A percentile compares a stretch with the other conserved stretches of the same genome.
phyloP scores from a whole-genome alignment of 2,797 vertebrate genomes.

The Pseudotriccus pelzelni region DNA sequence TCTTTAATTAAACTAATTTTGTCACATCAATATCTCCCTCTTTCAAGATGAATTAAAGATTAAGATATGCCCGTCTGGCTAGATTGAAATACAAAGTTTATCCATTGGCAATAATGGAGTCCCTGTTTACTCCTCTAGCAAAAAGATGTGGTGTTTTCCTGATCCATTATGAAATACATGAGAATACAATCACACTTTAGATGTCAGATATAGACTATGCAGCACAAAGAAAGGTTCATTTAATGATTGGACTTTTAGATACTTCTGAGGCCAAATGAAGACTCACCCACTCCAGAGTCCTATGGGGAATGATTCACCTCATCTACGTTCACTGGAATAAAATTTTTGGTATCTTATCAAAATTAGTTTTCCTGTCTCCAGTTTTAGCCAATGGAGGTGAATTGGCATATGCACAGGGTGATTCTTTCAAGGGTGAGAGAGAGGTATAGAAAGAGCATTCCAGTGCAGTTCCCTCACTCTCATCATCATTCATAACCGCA shows the following conservation, averaged over 20 bases:
- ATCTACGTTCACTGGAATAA: not conserved
- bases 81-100: not conserved
- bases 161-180: not conserved
- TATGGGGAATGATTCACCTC: not conserved
- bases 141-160: not conserved
- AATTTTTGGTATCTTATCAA: not conserved
- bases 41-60: not conserved
- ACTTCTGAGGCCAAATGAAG: not conserved
- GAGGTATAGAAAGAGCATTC: not conserved
- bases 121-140: not conserved
- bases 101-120: not conserved
- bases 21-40: not conserved
- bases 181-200: not conserved
- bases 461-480: not conserved
- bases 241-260: not conserved
- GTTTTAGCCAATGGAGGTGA: not conserved
- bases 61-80: rapidly evolving
- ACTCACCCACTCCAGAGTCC: not conserved
- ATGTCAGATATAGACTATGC: not conserved
- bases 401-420: not conserved
- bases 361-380: not conserved
- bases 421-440: not conserved
- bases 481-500: not conserved
- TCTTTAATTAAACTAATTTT: not conserved
- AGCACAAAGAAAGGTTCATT: not conserved